Conservation (phyloP, 2,113 vertebrate species). For the Limnothrissa miodon region DNA sequence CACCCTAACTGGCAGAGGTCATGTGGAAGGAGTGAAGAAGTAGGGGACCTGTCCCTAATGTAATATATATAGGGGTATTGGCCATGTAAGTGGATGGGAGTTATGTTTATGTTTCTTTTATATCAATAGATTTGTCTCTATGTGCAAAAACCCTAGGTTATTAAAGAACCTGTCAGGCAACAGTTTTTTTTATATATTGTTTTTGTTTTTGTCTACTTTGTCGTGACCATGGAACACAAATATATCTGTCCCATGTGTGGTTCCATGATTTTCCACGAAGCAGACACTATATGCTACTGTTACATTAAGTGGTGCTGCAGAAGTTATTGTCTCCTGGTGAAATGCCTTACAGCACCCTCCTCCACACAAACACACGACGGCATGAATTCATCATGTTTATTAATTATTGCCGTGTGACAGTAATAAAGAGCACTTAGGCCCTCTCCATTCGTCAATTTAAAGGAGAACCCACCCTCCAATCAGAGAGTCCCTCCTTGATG, state of each 20-base stretch:
- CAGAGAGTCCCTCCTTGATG: not conserved
- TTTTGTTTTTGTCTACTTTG: not conserved
- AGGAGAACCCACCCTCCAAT: conserved; percentile 5
- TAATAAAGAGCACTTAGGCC: not conserved
- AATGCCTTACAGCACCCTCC: not conserved
- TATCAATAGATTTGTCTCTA: too few species aligned
- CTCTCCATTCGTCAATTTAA: conserved; percentile 1
- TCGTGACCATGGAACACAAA: not conserved
- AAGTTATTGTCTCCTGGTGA: not conserved
- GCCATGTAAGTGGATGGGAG: too few species aligned
- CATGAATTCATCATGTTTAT: conserved; percentile 9
- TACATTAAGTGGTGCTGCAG: not conserved
- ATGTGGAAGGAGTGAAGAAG: too few species aligned
- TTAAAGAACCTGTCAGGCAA: not conserved
- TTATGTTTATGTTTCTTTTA: too few species aligned
- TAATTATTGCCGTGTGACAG: conserved; percentile 5
- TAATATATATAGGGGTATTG: too few species aligned
- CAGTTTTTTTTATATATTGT: too few species aligned
- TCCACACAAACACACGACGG: not conserved
- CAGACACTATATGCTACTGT: not conserved
- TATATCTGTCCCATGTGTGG: not conserved
- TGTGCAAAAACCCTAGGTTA: too few species aligned
- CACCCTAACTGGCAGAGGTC: too few species aligned
- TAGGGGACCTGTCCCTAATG: too few species aligned
- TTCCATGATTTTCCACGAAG: not conserved